Evolutionary conservation across 2,797 vertebrate species (phyloP).

Genomic region (Lutjanus campechanus): DNA sequence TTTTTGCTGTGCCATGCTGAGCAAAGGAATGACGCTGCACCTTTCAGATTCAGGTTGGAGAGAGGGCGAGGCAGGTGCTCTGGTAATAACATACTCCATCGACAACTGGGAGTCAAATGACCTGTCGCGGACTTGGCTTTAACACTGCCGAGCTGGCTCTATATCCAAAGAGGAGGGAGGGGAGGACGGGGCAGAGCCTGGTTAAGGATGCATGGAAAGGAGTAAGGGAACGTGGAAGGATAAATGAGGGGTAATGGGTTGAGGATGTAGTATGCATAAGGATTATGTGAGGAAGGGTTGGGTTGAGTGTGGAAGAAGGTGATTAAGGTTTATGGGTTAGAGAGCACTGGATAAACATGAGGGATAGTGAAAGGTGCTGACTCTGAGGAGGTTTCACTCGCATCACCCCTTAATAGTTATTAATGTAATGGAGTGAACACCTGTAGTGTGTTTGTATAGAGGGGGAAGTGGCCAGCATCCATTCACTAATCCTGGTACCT

Average conservation of each 20-base stretch:
- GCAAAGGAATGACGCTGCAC: slow-evolving; percentile 13
- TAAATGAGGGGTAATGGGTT: slow-evolving; percentile 54
- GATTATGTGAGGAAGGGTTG: slow-evolving; percentile 17
- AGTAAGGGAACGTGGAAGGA: slow-evolving; percentile 22
- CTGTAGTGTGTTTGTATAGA: slow-evolving; percentile 23
- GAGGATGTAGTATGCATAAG: slow-evolving; percentile 35
- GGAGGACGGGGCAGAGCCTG: slow-evolving; percentile 1
- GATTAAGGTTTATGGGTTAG: slow-evolving; percentile 40
- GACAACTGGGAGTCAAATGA: slow-evolving; percentile 49
- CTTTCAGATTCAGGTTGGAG: slow-evolving; percentile 21
- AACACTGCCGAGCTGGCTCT: slow-evolving; percentile 1
- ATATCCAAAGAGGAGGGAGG: slow-evolving; percentile 10
- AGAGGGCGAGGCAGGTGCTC: slow-evolving; percentile 19
- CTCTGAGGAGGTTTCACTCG: slow-evolving; percentile 13
- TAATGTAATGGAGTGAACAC: slow-evolving; percentile 16
- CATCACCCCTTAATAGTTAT: slow-evolving; percentile 31
- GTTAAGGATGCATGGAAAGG: slow-evolving; percentile 48
- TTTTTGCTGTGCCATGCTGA: not conserved
- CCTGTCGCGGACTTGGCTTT: slow-evolving; percentile 39
- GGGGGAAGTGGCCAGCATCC: not conserved
- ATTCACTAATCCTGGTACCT: not conserved
- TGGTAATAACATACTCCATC: slow-evolving; percentile 35
- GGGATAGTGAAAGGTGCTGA: slow-evolving; percentile 7
- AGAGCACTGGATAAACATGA: slow-evolving; percentile 40
- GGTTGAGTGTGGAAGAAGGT: slow-evolving; percentile 17